phyloP scores from a whole-genome alignment of 2,797 vertebrate genomes.

The Takifugu ocellatus region DNA sequence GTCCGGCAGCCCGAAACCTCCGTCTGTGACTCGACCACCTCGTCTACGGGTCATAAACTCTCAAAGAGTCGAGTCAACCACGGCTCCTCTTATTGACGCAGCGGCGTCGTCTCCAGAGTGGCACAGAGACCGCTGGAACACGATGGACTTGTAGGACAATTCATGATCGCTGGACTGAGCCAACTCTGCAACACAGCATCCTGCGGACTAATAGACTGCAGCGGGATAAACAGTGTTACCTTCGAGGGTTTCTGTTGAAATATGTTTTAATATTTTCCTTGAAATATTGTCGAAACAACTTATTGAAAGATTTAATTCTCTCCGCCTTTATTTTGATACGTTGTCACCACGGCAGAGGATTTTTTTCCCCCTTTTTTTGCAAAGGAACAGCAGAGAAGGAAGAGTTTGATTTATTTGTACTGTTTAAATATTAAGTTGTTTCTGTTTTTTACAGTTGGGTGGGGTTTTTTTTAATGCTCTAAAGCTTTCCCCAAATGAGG shows the following conservation, averaged over 20 bases:
- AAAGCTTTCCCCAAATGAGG: too few relatives aligned
- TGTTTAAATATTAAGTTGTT: slow-evolving; percentile 18
- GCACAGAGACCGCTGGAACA: slow-evolving; percentile 6
- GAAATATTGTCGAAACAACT: background rate
- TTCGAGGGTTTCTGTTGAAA: slow-evolving; percentile 30
- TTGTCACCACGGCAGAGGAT: slow-evolving; percentile 19
- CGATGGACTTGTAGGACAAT: background rate
- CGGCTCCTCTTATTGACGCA: slow-evolving; percentile 44
- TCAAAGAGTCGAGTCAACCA: slow-evolving; percentile 50
- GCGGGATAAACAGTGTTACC: slow-evolving; percentile 54
- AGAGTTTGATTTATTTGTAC: slow-evolving; percentile 26
- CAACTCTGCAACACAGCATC: slow-evolving; percentile 19
- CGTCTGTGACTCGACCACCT: slow-evolving; percentile 43
- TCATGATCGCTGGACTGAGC: slow-evolving; percentile 26
- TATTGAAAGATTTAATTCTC: slow-evolving; percentile 37
- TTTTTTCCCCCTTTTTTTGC: slow-evolving; percentile 9
- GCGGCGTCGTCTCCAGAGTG: background rate
- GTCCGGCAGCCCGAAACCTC: slow-evolving; percentile 61
- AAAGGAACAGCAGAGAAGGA: slow-evolving; percentile 7
- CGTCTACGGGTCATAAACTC: slow-evolving; percentile 47
- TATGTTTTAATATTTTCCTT: slow-evolving; percentile 13
- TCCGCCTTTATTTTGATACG: slow-evolving; percentile 5
- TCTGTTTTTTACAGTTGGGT: slow-evolving; percentile 6
- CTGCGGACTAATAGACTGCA: slow-evolving; percentile 5
- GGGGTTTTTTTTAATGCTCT: too few relatives aligned